These are phyloP conservation scores for Corythornis vintsioides DNA, from an alignment of 2,113 vertebrate species.

Conservation along the genomic window DNA sequence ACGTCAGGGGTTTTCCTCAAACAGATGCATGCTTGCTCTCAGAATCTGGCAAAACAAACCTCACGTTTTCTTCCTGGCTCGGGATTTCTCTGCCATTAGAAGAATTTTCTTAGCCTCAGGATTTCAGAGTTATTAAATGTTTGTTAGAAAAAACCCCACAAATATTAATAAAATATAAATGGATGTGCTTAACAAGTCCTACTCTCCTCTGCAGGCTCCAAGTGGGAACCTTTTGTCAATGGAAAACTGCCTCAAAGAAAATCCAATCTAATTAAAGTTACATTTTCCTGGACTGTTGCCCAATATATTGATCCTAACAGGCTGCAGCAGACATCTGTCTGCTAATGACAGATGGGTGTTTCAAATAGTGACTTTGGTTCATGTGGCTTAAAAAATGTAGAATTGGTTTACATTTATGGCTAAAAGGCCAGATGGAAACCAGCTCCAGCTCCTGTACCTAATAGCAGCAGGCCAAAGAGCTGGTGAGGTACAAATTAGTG, in stretches of 20 bases:
- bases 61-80: background rate
- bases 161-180: background rate
- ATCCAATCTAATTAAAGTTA: constrained; percentile 59
- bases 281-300: constrained; percentile 67
- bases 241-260: constrained; percentile 71
- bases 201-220: background rate
- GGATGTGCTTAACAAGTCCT: background rate
- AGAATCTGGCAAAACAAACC: background rate
- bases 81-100: background rate
- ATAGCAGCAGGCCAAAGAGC: background rate
- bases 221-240: background rate
- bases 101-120: background rate
- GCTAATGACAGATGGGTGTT: background rate
- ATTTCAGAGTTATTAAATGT: background rate
- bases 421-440: background rate
- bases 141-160: background rate
- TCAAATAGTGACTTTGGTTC: background rate
- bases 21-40: background rate
- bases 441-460: background rate
- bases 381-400: background rate
- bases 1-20: background rate
- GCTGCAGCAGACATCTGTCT: constrained; percentile 10
- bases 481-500: background rate
- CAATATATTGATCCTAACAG: constrained; percentile 41
- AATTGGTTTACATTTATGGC: background rate